Percentiles rank a stretch among this genome's conserved stretches.
These are phyloP conservation scores for Nomada ruficornis DNA, from an alignment of 2,888 invertebrate species.

Conservation along the genomic window DNA sequence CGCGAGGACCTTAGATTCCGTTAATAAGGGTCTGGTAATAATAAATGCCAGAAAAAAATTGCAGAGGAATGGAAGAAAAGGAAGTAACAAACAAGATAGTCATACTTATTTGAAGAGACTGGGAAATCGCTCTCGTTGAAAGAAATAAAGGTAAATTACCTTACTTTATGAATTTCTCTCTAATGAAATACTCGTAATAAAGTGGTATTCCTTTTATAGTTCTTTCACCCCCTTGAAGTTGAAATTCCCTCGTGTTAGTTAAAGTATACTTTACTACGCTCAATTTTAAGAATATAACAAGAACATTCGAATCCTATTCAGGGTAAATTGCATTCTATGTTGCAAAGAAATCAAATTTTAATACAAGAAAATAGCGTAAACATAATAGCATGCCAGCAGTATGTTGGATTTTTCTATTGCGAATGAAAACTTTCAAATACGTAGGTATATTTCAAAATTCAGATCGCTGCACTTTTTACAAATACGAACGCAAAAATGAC, in stretches of 20 bases:
- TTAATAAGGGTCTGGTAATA: constrained; percentile 30
- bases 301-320: too few species aligned
- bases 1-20: constrained; percentile 22
- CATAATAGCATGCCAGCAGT: too few species aligned
- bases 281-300: too few species aligned
- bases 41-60: constrained; percentile 19
- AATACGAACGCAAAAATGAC: too few species aligned
- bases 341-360: too few species aligned
- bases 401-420: too few species aligned
- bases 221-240: neutral
- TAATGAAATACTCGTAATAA: constrained; percentile 30
- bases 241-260: neutral
- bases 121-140: neutral
- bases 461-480: too few species aligned
- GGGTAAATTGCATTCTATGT: neutral
- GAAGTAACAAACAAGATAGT: neutral
- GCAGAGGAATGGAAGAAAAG: neutral
- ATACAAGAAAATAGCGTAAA: neutral
- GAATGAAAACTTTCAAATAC: too few species aligned
- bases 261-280: neutral
- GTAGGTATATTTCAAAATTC: too few species aligned
- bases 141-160: constrained; percentile 17
- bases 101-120: constrained; percentile 5
- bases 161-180: constrained; percentile 26
- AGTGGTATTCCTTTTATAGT: constrained; percentile 19